Conservation (phyloP, 2,113 vertebrate genomes). For the Penelope pileata region DNA sequence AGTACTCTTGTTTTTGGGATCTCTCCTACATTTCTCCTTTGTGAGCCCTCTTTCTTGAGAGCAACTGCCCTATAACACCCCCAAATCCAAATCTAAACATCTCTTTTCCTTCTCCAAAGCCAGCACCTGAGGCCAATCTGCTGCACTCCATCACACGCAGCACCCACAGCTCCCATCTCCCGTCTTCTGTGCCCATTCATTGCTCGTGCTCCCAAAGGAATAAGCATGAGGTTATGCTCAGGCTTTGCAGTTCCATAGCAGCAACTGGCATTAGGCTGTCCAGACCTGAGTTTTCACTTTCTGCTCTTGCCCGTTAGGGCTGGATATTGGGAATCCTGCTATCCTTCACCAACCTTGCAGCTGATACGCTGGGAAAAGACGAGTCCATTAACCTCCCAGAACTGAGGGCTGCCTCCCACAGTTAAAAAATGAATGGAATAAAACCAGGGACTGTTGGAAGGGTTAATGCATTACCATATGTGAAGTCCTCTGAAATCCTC, state of each 20-base stretch:
- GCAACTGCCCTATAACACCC: not conserved
- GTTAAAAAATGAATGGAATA: not conserved
- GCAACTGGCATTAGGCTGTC: not conserved
- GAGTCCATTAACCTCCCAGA: not conserved
- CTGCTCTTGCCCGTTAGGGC: not conserved
- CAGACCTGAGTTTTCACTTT: not conserved
- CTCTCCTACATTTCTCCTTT: not conserved
- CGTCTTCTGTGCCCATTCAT: too few relatives aligned
- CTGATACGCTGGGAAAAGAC: not conserved
- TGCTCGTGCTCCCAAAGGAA: accelerated
- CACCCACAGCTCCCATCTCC: not conserved
- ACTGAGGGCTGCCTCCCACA: not conserved
- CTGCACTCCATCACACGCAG: not conserved
- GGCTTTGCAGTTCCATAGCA: not conserved
- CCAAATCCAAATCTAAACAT: not conserved
- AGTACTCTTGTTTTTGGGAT: not conserved
- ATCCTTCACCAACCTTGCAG: not conserved
- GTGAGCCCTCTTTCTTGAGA: not conserved
- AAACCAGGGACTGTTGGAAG: not conserved
- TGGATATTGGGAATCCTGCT: not conserved
- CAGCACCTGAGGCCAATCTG: not conserved
- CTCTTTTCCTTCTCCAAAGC: not conserved
- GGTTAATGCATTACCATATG: not conserved
- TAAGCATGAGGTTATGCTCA: accelerated
- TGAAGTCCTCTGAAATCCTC: not conserved